Evolutionary conservation across 2,888 invertebrate species (phyloP).

Genomic region (Priocnemis perturbator): DNA sequence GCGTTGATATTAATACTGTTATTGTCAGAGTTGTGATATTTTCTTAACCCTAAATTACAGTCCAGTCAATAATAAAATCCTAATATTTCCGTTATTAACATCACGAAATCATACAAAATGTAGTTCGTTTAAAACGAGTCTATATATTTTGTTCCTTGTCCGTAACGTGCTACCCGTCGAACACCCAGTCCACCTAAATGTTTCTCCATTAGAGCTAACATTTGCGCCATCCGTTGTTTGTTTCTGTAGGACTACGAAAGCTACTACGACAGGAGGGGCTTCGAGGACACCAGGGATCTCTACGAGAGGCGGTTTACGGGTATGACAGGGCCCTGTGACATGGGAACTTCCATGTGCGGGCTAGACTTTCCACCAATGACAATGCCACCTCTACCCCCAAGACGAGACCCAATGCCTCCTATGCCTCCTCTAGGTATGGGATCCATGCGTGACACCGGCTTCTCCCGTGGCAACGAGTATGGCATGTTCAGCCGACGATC

Average conservation of each 20-base stretch:
- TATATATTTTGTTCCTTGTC: too few species aligned
- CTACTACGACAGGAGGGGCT: slow-evolving; percentile 87
- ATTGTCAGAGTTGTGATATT: background rate
- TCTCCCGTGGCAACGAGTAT: slow-evolving; percentile 81
- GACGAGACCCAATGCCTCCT: slow-evolving; percentile 86
- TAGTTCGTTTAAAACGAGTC: too few species aligned
- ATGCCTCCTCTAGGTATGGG: slow-evolving; percentile 84
- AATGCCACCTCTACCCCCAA: slow-evolving; percentile 83
- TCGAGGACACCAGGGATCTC: slow-evolving; percentile 86
- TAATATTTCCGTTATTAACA: too few species aligned
- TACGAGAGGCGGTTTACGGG: slow-evolving; percentile 87
- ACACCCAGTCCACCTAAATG: too few species aligned
- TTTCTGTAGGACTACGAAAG: slow-evolving; percentile 81
- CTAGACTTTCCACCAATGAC: slow-evolving; percentile 79
- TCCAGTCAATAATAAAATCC: too few species aligned
- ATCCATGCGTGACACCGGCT: slow-evolving; percentile 81
- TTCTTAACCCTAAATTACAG: background rate
- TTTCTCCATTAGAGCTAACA: too few species aligned
- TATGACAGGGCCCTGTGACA: slow-evolving; percentile 78
- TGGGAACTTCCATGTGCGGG: slow-evolving; percentile 74
- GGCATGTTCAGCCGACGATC: slow-evolving; percentile 90
- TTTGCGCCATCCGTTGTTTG: background rate
- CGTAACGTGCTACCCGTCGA: too few species aligned
- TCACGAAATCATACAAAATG: too few species aligned
- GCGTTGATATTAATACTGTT: background rate